Evolutionary conservation across 2,113 vertebrate genomes (phyloP), one percentile per base, ranked within the genome.

Genomic region (Phylloscopus trochiloides): DNA sequence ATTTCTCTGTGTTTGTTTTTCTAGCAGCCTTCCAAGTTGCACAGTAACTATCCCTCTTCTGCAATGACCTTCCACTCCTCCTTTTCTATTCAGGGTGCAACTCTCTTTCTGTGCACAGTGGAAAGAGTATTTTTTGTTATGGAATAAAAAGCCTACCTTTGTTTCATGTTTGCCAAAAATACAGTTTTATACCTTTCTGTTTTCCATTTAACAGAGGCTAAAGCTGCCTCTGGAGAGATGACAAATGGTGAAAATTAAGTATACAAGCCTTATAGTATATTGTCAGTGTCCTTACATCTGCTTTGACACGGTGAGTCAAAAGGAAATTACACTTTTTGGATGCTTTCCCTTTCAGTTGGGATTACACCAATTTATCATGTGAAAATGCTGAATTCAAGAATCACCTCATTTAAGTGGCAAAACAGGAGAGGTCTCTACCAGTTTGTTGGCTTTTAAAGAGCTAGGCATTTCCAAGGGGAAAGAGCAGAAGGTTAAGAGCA

Each of bases 1-100:
- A 34, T 82, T 94, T 92, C 86, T 83, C 62, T 42, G 14, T 92
- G 43, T 92, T 95, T 92, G 67, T 86, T 94, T 96, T 96, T 51
- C 55, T 88, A 94, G 43, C 36, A 78, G 58, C 17, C 67, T 93
- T 93, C 82, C 43, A 93, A 92, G 67, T 34, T 83, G 51, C 36
- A 42, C 15, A 80, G 62, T 80, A 77, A 88, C 67, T 58, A 12
- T 55, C 43, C 63, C 13, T 59, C 32, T 90, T 94, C 58, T 79
- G 74, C 66, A 90, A 38, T 74, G 43, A 85, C 78, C 54, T 90
- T 51, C 67, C 51, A 45, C 55, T 91, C 82, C 81, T 94, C 43
- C 50, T 71, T 77, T 88, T 80, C 91, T 94, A n/a, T 94, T 85
- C 71, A 45, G 40, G 47, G 22, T 68, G 47, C 51, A 73, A 11